These are phyloP conservation scores for Decapterus maruadsi DNA, from an alignment of 2,797 vertebrate genomes.

Conservation along the genomic window DNA sequence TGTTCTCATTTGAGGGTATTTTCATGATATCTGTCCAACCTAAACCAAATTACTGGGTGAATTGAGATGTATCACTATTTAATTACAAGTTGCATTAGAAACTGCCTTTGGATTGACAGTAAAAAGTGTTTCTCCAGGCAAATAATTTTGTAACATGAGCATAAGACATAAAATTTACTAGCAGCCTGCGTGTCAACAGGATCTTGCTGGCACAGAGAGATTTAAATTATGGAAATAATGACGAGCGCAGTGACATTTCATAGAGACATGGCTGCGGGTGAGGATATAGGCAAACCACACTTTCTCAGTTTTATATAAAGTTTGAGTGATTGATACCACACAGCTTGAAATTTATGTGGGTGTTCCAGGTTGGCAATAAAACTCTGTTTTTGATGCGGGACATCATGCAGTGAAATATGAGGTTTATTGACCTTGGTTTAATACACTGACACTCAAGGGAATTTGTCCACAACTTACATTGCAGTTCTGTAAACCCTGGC, in stretches of 20 bases:
- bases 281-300: slow-evolving; percentile 1
- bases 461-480: slow-evolving; percentile 48
- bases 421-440: slow-evolving; percentile 54
- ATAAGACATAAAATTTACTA: background rate
- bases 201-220: slow-evolving; percentile 9
- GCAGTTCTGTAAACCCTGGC: slow-evolving; percentile 35
- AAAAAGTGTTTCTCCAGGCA: slow-evolving; percentile 9
- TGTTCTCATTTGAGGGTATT: slow-evolving; percentile 1
- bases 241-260: slow-evolving; percentile 3
- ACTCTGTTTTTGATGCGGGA: slow-evolving; percentile 46
- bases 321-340: slow-evolving; percentile 22
- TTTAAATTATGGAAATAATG: slow-evolving; percentile 23
- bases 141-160: background rate
- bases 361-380: slow-evolving; percentile 37
- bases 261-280: slow-evolving; percentile 4
- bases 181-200: slow-evolving; percentile 22
- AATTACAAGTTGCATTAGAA: slow-evolving; percentile 5
- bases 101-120: background rate
- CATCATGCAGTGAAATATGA: slow-evolving; percentile 29
- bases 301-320: slow-evolving; percentile 1
- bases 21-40: background rate
- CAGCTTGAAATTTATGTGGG: slow-evolving; percentile 36
- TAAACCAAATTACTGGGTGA: background rate
- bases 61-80: background rate
- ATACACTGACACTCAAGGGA: slow-evolving; percentile 45